Base-by-base conservation (phyloP, 2,797 vertebrate species). In the Sebastiscus albofasciatus region DNA sequence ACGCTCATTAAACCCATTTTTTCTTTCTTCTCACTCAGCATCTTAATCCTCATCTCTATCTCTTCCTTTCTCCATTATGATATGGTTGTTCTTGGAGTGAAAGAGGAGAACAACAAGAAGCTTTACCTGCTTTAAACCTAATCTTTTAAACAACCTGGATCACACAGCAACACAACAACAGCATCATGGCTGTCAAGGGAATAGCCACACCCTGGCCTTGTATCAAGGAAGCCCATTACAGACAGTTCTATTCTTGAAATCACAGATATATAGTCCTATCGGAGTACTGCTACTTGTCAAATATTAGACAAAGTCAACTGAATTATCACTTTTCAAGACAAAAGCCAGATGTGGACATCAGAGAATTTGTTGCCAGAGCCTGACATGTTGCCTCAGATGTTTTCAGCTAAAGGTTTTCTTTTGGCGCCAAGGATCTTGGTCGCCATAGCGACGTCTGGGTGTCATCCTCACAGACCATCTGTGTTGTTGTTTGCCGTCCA, bases 401-500 rank as follows among this genome's bases (percentile, higher is more conserved):
- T 91, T 83, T 36, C 52, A 67, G 49, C 36, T 8, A 31, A 83
- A 78, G 65, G 29, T 81, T 84, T 80, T 73, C 82, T 82, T 85
- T 89, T 82, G 86, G 87, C 60, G 20, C 59, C 61, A 61, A 59
- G 67, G 49, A 39, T 78, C 60, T 58, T 22, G 76, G 91, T 94
- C 77, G 64, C 92, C 84, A 90, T 94, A 89, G 91, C 16, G 66
- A 95, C 75, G 22, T 82, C 69, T 74, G 77, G 72, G 86, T 73
- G 86, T 81, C 92, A 87, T 81, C 81, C 83, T 86, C 79, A 83
- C 77, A 79, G 79, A 81, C 94, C 94, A 94, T 95, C 94, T 95
- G 94, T 84, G 90, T 86, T 76, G 75, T 73, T 80, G 87, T 90
- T 76, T 74, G 73, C 69, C 18, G 76, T 94, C 90, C 90, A 88